Evolutionary conservation across 2,113 vertebrate species (phyloP).

Genomic region (Vidua chalybeata): DNA sequence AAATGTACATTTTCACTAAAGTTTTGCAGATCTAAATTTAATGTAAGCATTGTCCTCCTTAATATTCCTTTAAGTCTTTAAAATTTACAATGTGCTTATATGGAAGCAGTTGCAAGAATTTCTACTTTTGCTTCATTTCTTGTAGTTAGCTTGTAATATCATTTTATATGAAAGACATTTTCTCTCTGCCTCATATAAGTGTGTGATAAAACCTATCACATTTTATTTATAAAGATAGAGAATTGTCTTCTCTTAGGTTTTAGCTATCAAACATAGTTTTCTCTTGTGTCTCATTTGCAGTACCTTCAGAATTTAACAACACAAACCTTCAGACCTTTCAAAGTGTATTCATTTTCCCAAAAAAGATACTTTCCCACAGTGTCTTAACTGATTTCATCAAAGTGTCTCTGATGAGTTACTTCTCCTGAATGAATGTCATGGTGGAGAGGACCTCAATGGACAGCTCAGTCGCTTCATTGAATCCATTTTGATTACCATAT

Average conservation of each 20-base stretch:
- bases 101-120: background rate
- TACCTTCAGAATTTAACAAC: background rate
- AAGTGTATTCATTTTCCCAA: background rate
- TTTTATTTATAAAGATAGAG: background rate
- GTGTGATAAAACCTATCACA: fast-evolving
- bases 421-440: slow-evolving; percentile 59
- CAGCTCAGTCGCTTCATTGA: slow-evolving; percentile 60
- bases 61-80: background rate
- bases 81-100: background rate
- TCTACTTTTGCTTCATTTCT: background rate
- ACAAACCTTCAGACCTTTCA: slow-evolving; percentile 9
- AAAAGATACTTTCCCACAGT: slow-evolving; percentile 40
- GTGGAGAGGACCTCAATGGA: slow-evolving; percentile 62
- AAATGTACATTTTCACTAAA: background rate
- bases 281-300: background rate
- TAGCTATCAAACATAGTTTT: background rate
- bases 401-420: slow-evolving; percentile 38
- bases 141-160: background rate
- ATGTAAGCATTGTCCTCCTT: background rate
- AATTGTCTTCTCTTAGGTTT: background rate
- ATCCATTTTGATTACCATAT: slow-evolving; percentile 55
- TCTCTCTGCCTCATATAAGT: background rate
- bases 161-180: background rate
- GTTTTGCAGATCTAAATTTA: background rate
- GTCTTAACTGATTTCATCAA: slow-evolving; percentile 47